Percentiles rank a stretch among this genome's conserved stretches.
Evolutionary conservation across 2,888 invertebrate species (phyloP).

Genomic region (Stegophylla sp.): DNA sequence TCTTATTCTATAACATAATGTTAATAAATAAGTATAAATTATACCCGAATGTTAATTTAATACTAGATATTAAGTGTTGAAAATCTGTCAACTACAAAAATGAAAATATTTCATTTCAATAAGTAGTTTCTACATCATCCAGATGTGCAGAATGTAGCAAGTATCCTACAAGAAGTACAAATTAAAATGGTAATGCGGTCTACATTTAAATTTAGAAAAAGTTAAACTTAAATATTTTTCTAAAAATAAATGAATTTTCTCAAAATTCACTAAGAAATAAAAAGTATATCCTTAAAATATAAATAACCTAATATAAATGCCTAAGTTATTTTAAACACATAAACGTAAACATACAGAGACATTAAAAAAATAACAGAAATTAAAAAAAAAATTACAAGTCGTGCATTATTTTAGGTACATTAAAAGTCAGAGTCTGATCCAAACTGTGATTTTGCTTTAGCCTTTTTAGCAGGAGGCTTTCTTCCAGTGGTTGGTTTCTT

Average conservation of each 20-base stretch:
- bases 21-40: conserved; percentile 18
- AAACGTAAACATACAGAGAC: background rate
- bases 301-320: background rate
- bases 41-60: background rate
- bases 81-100: background rate
- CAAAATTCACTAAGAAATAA: background rate
- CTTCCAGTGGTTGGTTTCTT: background rate
- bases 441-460: conserved; percentile 24
- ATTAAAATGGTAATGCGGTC: background rate
- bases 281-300: background rate
- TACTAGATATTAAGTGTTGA: conserved; percentile 12
- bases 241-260: background rate
- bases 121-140: background rate
- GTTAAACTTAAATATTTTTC: background rate
- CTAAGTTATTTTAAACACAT: background rate
- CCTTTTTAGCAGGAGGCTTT: conserved; percentile 49
- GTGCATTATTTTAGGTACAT: conserved; percentile 11
- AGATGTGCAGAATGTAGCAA: background rate
- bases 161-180: background rate
- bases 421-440: conserved; percentile 23
- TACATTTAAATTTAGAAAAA: background rate
- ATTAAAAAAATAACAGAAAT: conserved; percentile 2
- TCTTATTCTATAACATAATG: conserved; percentile 20
- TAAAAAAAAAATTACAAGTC: background rate
- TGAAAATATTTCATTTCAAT: background rate